Percentiles rank a stretch among this genome's conserved stretches.
These are phyloP conservation scores for Meiosimyza decipiens DNA, from an alignment of 2,888 invertebrate species.

Conservation along the genomic window DNA sequence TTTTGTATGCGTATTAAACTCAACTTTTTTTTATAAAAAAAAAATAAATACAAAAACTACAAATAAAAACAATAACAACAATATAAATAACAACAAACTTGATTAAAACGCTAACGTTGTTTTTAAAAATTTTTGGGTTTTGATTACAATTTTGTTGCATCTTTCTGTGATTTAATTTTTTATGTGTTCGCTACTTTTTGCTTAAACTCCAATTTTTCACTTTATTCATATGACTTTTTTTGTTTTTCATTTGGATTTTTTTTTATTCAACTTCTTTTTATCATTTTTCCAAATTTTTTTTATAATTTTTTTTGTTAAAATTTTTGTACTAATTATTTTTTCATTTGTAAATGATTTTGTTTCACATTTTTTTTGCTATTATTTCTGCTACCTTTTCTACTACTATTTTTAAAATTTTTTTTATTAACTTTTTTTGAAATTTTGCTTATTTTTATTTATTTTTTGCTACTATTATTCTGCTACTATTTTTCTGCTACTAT, in stretches of 20 bases:
- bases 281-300: slow-evolving; percentile 9
- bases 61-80: slow-evolving; percentile 3
- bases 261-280: neutral
- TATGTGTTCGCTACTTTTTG: neutral
- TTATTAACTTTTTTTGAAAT: neutral
- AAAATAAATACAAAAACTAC: neutral
- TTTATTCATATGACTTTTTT: slow-evolving; percentile 10
- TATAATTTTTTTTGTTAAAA: neutral
- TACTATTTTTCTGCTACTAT: slow-evolving; percentile 2
- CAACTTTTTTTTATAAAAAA: neutral
- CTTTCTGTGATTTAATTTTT: neutral
- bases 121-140: neutral
- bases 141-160: neutral
- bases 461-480: neutral
- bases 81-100: slow-evolving; percentile 17
- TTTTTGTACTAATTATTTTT: neutral
- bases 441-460: neutral
- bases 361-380: slow-evolving; percentile 1
- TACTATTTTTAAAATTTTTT: neutral
- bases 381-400: neutral
- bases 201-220: no score
- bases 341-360: slow-evolving; percentile 12
- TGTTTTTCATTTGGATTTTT: neutral
- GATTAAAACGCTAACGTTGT: no score
- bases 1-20: slow-evolving; percentile 1